Conservation (phyloP, 2,888 invertebrate genomes). For the Mythimna impura region DNA sequence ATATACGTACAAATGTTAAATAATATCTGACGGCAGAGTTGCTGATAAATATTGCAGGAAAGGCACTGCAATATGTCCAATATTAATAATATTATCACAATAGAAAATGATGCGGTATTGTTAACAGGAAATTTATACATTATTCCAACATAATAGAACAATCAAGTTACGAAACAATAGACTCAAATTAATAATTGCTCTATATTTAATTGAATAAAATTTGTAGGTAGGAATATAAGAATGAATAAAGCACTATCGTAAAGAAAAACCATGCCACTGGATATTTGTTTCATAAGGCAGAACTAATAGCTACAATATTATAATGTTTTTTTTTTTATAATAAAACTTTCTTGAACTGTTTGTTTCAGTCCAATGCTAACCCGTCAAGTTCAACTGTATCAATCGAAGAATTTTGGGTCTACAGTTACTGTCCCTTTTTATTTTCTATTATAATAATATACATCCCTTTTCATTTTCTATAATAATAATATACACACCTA, state of each 20-base stretch:
- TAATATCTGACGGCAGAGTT: neutral
- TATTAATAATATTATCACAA: neutral
- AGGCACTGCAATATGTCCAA: neutral
- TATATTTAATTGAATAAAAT: neutral
- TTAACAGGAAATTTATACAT: conserved; percentile 1
- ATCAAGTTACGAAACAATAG: neutral
- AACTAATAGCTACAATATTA: conserved; percentile 8
- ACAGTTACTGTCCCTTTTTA: too few relatives aligned
- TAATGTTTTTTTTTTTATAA: neutral
- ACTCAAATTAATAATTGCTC: neutral
- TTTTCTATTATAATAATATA: too few relatives aligned
- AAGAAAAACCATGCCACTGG: neutral
- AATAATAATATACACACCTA: too few relatives aligned
- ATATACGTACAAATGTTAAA: too few relatives aligned
- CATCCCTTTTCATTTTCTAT: too few relatives aligned
- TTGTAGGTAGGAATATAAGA: neutral
- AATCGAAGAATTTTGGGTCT: too few relatives aligned
- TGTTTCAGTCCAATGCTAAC: too few relatives aligned
- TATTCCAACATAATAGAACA: neutral
- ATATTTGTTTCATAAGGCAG: neutral
- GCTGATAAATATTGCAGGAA: neutral
- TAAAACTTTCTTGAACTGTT: neutral
- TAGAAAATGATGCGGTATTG: neutral
- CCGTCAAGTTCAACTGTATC: too few relatives aligned
- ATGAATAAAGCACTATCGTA: neutral